phyloP scores from a whole-genome alignment of 2,113 vertebrate genomes.

The Sardina pilchardus region DNA sequence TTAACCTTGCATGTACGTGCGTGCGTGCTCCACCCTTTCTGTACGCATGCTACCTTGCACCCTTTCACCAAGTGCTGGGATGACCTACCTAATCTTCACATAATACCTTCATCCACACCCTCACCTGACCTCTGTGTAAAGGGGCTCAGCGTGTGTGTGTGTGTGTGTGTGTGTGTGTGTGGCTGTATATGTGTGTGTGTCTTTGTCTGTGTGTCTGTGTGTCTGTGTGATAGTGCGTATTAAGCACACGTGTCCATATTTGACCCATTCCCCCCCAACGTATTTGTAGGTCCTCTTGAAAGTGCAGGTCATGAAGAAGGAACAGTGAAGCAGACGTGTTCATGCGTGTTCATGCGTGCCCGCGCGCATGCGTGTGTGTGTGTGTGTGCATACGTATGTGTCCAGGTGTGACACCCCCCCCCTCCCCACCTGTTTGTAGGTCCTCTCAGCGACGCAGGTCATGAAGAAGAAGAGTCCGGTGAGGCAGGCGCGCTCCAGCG shows the following conservation, averaged over 20 bases:
- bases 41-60: neutral
- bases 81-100: too few species aligned
- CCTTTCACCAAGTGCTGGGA: too few species aligned
- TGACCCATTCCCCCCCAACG: too few species aligned
- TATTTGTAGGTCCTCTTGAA: too few species aligned
- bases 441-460: constrained; percentile 98
- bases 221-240: neutral
- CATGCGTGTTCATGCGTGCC: neutral
- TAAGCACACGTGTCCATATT: neutral
- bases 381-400: too few species aligned
- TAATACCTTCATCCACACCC: too few species aligned
- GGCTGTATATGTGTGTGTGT: neutral
- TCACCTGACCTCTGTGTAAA: too few species aligned
- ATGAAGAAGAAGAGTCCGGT: constrained; percentile 97
- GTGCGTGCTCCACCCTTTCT: neutral
- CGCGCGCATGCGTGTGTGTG: neutral
- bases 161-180: neutral
- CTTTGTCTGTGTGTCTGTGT: neutral
- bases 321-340: neutral
- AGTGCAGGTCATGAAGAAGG: too few species aligned
- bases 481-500: constrained; percentile 86
- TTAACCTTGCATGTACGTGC: neutral
- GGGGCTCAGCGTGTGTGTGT: neutral
- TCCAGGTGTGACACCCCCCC: neutral
- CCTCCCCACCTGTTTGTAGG: constrained; percentile 87